phyloP scores from a whole-genome alignment of 1,140 invertebrate genomes.

The Lepidurus couesii region DNA sequence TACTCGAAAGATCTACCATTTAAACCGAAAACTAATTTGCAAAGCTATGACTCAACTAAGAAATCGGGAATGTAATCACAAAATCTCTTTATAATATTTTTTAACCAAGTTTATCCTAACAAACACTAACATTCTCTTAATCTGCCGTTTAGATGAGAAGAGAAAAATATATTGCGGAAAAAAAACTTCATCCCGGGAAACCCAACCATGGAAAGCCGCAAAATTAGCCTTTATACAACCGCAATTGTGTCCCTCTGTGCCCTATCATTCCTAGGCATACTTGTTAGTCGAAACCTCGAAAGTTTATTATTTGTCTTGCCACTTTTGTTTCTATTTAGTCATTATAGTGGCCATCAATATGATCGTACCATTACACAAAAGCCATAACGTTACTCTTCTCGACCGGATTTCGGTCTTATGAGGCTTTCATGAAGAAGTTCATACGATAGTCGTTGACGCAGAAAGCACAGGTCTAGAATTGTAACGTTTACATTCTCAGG shows the following conservation, averaged over 20 bases:
- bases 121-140: neutral
- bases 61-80: neutral
- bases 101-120: too few relatives aligned
- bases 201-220: neutral
- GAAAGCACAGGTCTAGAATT: slow-evolving; percentile 91
- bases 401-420: slow-evolving; percentile 59
- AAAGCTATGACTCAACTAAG: neutral
- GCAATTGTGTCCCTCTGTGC: neutral
- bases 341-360: too few relatives aligned
- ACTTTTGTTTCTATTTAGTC: neutral
- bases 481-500: slow-evolving; percentile 80
- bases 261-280: neutral
- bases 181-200: neutral
- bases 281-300: neutral
- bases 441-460: slow-evolving; percentile 90
- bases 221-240: neutral
- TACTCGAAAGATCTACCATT: neutral
- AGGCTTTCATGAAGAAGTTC: slow-evolving; percentile 65
- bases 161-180: neutral
- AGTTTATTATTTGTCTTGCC: neutral
- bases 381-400: slow-evolving; percentile 39
- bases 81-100: too few relatives aligned
- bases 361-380: too few relatives aligned
- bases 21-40: neutral
- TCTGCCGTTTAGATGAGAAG: neutral